Percentiles rank a stretch among this genome's conserved stretches.
These are phyloP conservation scores for Petrolisthes manimaculis DNA, from an alignment of 2,888 invertebrate genomes.

Conservation along the genomic window DNA sequence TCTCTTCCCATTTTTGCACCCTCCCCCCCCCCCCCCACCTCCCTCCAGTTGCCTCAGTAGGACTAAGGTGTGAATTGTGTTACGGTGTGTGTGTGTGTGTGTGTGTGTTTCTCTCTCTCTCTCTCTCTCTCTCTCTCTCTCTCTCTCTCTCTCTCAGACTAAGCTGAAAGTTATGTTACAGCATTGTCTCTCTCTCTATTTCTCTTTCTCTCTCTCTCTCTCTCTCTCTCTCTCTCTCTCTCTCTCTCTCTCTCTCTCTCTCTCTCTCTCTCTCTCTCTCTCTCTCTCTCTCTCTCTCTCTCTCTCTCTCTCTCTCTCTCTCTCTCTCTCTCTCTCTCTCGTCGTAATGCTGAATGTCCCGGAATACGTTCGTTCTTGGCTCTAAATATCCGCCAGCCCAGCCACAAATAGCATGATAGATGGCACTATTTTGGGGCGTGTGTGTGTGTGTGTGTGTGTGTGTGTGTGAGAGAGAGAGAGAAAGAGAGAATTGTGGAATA, in stretches of 20 bases:
- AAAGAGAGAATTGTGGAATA: too few relatives aligned
- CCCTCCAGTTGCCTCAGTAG: background rate
- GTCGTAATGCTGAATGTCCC: background rate
- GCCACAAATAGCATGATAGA: too few relatives aligned
- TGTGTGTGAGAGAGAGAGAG: too few relatives aligned
- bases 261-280: background rate
- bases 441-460: too few relatives aligned
- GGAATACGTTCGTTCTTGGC: too few relatives aligned
- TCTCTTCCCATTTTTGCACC: background rate
- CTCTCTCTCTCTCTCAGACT: background rate
- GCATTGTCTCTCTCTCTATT: background rate
- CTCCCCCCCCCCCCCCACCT: background rate
- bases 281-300: background rate
- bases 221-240: conserved; percentile 10
- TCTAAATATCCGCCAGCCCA: too few relatives aligned
- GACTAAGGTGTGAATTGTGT: background rate
- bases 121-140: background rate
- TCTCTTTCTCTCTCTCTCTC: conserved; percentile 6
- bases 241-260: background rate
- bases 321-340: conserved; percentile 15
- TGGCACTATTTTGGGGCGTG: too few relatives aligned
- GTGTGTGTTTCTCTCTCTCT: background rate
- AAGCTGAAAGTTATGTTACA: background rate
- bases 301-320: background rate
- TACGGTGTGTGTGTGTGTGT: background rate